A percentile compares a stretch with the other conserved stretches of the same genome.
Evolutionary conservation across 35 echinoderm and acorn worm species (phyloP).

Genomic region (Ptychodera flava): DNA sequence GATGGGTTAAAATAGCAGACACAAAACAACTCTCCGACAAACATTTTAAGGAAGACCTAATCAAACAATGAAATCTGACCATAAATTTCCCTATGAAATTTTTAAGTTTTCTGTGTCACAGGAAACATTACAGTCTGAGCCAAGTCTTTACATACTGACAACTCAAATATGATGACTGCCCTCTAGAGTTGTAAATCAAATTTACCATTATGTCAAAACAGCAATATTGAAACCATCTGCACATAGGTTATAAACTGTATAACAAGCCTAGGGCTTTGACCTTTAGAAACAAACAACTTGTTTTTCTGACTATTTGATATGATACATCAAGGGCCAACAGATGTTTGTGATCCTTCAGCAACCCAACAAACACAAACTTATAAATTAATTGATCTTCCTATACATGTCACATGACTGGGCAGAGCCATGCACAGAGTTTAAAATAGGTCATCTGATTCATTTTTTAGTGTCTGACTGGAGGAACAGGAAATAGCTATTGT

Average conservation of each 20-base stretch:
- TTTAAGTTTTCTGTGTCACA: background rate
- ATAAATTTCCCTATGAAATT: background rate
- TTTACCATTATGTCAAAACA: background rate
- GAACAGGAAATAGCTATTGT: no score
- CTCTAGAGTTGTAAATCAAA: background rate
- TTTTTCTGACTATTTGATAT: background rate
- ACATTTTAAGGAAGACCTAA: no score
- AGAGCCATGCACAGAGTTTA: no score
- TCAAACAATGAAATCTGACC: background rate
- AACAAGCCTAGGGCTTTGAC: background rate
- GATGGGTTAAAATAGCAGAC: no score
- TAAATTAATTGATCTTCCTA: no score
- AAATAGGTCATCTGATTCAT: no score
- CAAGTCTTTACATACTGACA: background rate
- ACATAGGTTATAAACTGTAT: background rate
- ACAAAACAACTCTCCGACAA: no score
- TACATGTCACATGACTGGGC: no score
- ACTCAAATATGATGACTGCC: conserved; percentile 4
- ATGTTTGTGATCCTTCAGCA: no score
- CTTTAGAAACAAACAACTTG: background rate
- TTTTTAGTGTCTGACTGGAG: no score
- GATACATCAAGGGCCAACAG: background rate
- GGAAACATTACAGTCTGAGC: background rate
- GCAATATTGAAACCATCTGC: background rate
- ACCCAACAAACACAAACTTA: no score